Base-by-base conservation (phyloP, 1,140 invertebrate species). In the Danaus melanippus region DNA sequence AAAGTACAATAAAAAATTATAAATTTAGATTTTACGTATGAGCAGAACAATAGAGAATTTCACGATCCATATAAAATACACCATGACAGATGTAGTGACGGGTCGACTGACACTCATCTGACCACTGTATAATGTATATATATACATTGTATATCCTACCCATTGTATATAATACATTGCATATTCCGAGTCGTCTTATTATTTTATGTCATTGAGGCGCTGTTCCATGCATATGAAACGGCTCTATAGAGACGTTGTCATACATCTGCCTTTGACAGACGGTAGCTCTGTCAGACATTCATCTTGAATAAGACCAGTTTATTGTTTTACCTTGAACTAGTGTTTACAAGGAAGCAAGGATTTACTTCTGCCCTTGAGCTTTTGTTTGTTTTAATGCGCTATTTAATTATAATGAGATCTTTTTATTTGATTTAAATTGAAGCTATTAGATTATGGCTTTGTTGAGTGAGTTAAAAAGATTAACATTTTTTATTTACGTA, bases 221-320 rank as follows among this genome's bases (percentile, higher is more conserved):
- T 69, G 71, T 71, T 53, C 50, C 74, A 83, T 83, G 78, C 78
- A 83, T 83, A 83, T 79, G 78, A 81, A 83, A 70, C 67, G 64
- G 42, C 62, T 79, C 71, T 76, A 84, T 84, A 81, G 76, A 81
- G 75, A 75, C 72, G 77, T 79, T 79, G 76, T 84, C 76, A 80
- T 79, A 76, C 70, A 66, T 74, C 74, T 75, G 65, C 62, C 53
- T 64, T 69, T 82, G 75, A 82, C 63, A 71, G 64, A 76, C 71
- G 61, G 68, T 73, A 67, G 70, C 58, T 58, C 56, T 54, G 68
- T 67, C 70, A 63, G 67, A 64, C 71, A 76, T 64, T 67, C 68
- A 75, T 77, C 62, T 57, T 65, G 69, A 71, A 74, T 62, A 66
- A 64, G 53, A 57, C 53, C 50, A 43, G 62, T 69, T 67, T 65